phyloP scores from a whole-genome alignment of 1,140 invertebrate genomes.

The Goniozus legneri region DNA sequence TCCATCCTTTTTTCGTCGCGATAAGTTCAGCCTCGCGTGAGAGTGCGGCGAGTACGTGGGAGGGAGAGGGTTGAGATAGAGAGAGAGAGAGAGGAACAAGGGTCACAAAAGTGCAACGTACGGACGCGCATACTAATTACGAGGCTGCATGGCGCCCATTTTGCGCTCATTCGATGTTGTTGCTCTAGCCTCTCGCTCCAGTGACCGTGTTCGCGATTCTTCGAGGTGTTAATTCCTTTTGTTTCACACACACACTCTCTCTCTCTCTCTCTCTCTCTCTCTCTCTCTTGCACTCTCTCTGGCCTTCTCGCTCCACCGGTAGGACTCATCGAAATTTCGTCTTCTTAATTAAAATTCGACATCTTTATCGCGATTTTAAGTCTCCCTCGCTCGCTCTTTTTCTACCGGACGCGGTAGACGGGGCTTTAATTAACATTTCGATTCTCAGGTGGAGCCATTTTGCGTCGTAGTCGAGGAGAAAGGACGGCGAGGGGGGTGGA shows the following conservation, averaged over 20 bases:
- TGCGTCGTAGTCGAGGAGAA: constrained; percentile 4
- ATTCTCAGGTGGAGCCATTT: constrained; percentile 31
- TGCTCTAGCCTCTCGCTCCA: constrained; percentile 12
- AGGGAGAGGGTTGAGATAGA: no score
- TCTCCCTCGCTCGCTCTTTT: no score
- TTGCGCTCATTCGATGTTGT: constrained; percentile 25
- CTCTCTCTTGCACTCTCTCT: no score
- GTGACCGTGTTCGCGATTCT: constrained; percentile 3
- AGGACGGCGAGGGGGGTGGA: constrained; percentile 9
- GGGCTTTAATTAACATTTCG: constrained; percentile 45
- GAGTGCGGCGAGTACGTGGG: no score
- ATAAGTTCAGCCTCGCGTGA: no score
- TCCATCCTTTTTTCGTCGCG: not conserved
- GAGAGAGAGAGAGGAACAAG: no score
- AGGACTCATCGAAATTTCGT: no score
- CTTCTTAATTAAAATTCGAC: no score
- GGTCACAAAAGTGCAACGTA: no score
- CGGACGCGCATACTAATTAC: constrained; percentile 54
- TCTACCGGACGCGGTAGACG: no score
- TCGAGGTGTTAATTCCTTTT: not conserved
- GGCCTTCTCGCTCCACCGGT: not conserved
- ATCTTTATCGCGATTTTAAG: no score
- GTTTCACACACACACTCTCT: not conserved
- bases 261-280: constrained; percentile 1
- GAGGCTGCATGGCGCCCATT: constrained; percentile 44